Evolutionary conservation across 2,888 invertebrate genomes (phyloP).

Genomic region (Lysandra bellargus): DNA sequence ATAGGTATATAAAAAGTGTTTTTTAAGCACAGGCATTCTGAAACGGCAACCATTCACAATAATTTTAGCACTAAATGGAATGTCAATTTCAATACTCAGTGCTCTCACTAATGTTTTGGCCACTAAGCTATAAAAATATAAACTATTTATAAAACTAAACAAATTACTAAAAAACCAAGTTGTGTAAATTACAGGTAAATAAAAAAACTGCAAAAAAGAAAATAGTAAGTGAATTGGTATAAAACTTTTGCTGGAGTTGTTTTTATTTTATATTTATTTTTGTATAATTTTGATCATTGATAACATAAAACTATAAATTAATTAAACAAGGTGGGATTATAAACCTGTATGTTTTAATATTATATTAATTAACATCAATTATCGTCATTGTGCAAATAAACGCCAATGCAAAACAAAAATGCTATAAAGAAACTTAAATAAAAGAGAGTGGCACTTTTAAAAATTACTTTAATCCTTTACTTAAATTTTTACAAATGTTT

Average conservation of each 20-base stretch:
- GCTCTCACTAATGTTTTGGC: not conserved
- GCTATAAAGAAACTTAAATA: conserved; percentile 9
- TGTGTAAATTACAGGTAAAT: not conserved
- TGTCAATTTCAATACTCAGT: not conserved
- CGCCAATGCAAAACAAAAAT: not conserved
- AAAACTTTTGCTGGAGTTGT: not conserved
- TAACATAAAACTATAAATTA: not conserved
- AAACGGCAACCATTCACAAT: not conserved
- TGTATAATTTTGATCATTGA: not conserved
- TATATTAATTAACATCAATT: not conserved
- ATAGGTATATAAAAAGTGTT: not conserved
- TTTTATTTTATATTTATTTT: not conserved
- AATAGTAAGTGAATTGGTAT: not conserved
- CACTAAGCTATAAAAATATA: not conserved
- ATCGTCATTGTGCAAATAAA: not conserved
- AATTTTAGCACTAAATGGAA: conserved; percentile 13
- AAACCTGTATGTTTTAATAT: conserved; percentile 1
- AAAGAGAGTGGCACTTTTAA: conserved; percentile 6
- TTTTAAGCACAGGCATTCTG: not conserved
- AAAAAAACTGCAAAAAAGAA: not conserved
- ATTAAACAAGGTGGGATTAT: not conserved
- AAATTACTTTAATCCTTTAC: conserved; percentile 12
- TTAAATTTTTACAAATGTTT: not conserved
- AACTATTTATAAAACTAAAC: not conserved
- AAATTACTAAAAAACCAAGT: not conserved